phyloP scores from a whole-genome alignment of 2,797 vertebrate species.

The Limnodromus scolopaceus region DNA sequence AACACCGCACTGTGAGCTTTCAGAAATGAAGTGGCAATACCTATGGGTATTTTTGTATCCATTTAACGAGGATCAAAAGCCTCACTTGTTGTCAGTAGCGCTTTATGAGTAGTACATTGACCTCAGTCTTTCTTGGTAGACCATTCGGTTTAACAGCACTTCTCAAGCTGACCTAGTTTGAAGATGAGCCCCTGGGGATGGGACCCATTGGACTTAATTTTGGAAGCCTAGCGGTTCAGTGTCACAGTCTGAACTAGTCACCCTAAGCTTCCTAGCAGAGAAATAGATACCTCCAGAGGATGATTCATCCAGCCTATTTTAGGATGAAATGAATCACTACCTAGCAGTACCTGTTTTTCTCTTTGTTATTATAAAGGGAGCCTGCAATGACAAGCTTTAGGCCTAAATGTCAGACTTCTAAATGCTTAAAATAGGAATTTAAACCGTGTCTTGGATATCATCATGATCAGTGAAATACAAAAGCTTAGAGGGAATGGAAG shows the following conservation, averaged over 20 bases:
- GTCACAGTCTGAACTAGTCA: neutral
- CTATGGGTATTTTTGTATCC: neutral
- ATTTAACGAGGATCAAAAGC: neutral
- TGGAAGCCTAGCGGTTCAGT: neutral
- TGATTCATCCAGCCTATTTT: slow-evolving; percentile 14
- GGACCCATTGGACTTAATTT: neutral
- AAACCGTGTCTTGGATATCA: neutral
- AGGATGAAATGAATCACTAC: neutral
- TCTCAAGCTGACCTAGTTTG: neutral
- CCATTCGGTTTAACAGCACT: neutral
- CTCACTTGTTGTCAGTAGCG: neutral
- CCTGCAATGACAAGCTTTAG: neutral
- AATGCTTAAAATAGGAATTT: neutral
- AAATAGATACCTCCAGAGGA: neutral
- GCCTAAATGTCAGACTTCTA: neutral
- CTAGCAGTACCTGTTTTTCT: neutral
- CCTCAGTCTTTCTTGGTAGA: neutral
- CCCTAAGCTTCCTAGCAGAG: neutral
- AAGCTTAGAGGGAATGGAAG: neutral
- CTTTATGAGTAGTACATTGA: neutral
- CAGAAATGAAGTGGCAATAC: neutral
- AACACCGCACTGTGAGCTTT: neutral
- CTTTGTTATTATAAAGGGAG: neutral
- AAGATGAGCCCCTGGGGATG: neutral
- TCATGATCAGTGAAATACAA: neutral